Conservation (phyloP, 2,797 vertebrate genomes). For the Graptemys geographica region DNA sequence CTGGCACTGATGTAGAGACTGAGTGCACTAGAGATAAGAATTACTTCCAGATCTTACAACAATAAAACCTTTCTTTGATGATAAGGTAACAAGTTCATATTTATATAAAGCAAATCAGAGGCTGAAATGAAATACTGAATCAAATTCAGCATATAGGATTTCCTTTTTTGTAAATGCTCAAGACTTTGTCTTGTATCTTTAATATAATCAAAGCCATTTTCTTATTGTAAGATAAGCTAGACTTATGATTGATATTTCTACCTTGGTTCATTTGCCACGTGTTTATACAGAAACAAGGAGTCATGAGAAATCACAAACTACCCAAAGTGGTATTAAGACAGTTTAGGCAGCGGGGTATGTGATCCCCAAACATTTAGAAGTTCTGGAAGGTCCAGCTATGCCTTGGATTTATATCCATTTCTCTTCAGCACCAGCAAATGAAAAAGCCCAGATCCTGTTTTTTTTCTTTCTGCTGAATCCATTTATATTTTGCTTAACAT, state of each 20-base stretch:
- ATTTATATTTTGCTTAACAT: background rate
- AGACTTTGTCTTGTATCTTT: background rate
- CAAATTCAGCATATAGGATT: background rate
- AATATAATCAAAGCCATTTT: conserved; percentile 16
- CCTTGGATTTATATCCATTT: background rate
- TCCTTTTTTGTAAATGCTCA: background rate
- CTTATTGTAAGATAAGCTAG: background rate
- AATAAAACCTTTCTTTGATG: conserved; percentile 36
- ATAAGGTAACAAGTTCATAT: conserved; percentile 21
- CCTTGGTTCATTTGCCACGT: background rate
- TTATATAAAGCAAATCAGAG: conserved; percentile 34
- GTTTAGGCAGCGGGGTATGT: background rate
- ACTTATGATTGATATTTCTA: conserved; percentile 2
- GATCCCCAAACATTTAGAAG: background rate
- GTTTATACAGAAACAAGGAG: conserved; percentile 27
- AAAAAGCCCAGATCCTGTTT: conserved; percentile 22
- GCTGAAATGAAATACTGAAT: background rate
- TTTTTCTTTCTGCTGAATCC: conserved; percentile 8
- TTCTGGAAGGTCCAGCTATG: conserved; percentile 28
- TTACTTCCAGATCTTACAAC: conserved; percentile 61
- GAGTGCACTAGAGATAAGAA: conserved; percentile 49
- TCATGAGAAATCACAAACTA: background rate
- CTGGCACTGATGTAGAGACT: background rate
- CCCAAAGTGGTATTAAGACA: conserved; percentile 8
- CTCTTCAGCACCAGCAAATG: background rate